These are phyloP conservation scores for Toxotes jaculatrix DNA, from an alignment of 2,113 vertebrate species.

Conservation along the genomic window DNA sequence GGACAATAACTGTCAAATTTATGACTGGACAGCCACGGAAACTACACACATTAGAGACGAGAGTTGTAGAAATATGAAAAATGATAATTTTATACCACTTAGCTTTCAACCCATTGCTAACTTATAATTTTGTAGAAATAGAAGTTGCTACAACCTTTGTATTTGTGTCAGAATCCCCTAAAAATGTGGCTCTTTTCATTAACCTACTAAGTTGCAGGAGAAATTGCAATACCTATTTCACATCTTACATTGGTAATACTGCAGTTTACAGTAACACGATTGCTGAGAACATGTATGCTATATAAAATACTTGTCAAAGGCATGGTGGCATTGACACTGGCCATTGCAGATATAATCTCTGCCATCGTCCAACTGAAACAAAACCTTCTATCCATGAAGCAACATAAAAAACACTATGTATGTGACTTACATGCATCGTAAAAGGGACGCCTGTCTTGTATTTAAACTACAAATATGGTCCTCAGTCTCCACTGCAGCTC, in stretches of 20 bases:
- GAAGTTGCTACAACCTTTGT: background rate
- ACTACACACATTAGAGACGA: background rate
- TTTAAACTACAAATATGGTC: background rate
- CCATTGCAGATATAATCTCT: background rate
- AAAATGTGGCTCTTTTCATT: background rate
- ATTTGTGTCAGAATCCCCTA: background rate
- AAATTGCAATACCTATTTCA: background rate
- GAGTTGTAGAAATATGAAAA: background rate
- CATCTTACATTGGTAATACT: background rate
- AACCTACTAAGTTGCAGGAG: background rate
- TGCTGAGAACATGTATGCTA: background rate
- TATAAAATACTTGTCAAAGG: background rate
- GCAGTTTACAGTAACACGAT: background rate
- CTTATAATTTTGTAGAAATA: background rate
- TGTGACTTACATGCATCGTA: background rate
- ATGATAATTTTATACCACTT: background rate
- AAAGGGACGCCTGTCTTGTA: background rate
- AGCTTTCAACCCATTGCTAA: background rate
- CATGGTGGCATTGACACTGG: background rate
- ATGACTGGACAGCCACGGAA: background rate
- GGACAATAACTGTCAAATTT: slow-evolving; percentile 32
- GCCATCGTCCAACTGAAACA: slow-evolving; percentile 13
- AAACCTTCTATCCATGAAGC: slow-evolving; percentile 10
- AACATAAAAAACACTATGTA: background rate
- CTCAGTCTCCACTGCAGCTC: background rate